Evolutionary conservation across 1,140 invertebrate genomes (phyloP).

Genomic region (Zaprionus inermis): DNA sequence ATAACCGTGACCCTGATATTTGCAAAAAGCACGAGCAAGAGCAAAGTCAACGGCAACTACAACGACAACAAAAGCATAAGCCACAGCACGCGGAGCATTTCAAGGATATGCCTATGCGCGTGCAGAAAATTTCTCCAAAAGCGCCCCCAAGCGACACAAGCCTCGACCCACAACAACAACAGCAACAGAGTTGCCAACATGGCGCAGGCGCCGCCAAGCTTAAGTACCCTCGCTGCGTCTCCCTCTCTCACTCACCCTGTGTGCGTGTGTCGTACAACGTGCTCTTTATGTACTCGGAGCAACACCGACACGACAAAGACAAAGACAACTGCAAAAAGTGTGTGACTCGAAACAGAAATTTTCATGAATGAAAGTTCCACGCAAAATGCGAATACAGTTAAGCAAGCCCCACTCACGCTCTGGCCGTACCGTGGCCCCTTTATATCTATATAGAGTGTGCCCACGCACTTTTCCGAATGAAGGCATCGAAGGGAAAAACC

Average conservation of each 20-base stretch:
- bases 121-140: conserved; percentile 81
- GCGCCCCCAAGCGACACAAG: conserved; percentile 29
- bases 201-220: conserved; percentile 59
- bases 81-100: conserved; percentile 57
- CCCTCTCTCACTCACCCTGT: too few species aligned
- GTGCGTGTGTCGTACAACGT: conserved; percentile 31
- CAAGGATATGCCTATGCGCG: conserved; percentile 77
- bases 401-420: background rate
- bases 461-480: conserved; percentile 30
- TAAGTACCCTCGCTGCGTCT: conserved; percentile 10
- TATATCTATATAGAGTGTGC: conserved; percentile 2
- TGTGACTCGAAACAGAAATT: conserved; percentile 63
- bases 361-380: conserved; percentile 84
- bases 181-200: conserved; percentile 2
- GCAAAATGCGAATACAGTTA: conserved; percentile 53
- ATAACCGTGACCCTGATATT: conserved; percentile 84
- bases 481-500: background rate
- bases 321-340: conserved; percentile 36
- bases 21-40: conserved; percentile 49
- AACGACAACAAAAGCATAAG: conserved; percentile 24
- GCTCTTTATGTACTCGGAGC: conserved; percentile 43
- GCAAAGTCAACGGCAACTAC: conserved; percentile 25
- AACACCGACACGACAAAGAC: conserved; percentile 14
- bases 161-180: conserved; percentile 11
- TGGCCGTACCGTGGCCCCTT: background rate